phyloP scores from a whole-genome alignment of 2,113 vertebrate species.

The Pelobates fuscus region DNA sequence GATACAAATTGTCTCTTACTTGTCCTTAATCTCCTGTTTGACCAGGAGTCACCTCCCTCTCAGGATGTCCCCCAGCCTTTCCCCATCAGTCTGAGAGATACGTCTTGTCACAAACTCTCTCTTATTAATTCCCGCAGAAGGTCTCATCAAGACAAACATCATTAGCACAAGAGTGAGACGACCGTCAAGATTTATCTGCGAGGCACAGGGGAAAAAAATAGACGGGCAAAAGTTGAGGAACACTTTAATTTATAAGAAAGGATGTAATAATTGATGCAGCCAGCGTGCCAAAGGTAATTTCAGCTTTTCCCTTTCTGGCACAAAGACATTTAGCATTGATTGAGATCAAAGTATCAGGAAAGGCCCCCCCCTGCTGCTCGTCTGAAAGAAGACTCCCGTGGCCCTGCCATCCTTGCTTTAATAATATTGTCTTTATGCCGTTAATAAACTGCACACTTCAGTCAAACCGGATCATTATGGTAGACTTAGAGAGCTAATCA shows the following conservation, averaged over 20 bases:
- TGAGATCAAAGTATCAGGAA: slow-evolving; percentile 84
- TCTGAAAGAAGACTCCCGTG: slow-evolving; percentile 80
- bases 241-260: slow-evolving; percentile 79
- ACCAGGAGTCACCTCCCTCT: too few species aligned
- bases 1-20: too few species aligned
- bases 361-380: slow-evolving; percentile 72
- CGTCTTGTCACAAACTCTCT: too few species aligned
- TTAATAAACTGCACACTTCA: slow-evolving; percentile 91
- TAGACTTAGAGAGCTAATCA: slow-evolving; percentile 86
- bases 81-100: too few species aligned
- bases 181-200: not conserved
- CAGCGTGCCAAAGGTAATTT: slow-evolving; percentile 78
- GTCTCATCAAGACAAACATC: slow-evolving; percentile 3
- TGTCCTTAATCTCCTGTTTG: too few species aligned
- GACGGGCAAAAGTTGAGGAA: slow-evolving; percentile 72
- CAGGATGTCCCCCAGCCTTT: too few species aligned
- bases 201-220: slow-evolving; percentile 38
- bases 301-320: slow-evolving; percentile 72
- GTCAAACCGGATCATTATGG: slow-evolving; percentile 88
- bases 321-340: slow-evolving; percentile 91
- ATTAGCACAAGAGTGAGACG: not conserved
- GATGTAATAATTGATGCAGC: slow-evolving; percentile 84
- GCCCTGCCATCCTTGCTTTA: slow-evolving; percentile 78
- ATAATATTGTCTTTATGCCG: slow-evolving; percentile 90
- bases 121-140: slow-evolving; percentile 1